Evolutionary conservation across 2,888 invertebrate genomes (phyloP).

Genomic region (Drosophila mettleri): DNA sequence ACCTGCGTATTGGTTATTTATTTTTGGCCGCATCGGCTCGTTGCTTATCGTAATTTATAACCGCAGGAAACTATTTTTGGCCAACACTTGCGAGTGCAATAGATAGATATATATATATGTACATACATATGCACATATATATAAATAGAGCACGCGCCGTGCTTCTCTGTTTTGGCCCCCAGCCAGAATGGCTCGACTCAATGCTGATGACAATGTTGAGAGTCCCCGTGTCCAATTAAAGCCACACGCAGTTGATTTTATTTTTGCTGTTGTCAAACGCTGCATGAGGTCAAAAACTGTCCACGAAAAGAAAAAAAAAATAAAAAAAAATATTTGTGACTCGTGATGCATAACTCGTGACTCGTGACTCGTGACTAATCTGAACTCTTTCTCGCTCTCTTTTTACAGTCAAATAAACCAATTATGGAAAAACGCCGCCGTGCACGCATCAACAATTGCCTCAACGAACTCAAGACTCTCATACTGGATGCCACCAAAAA

Average conservation of each 20-base stretch:
- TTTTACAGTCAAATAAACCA: conserved; percentile 93
- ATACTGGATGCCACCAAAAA: conserved; percentile 94
- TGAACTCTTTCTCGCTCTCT: conserved; percentile 19
- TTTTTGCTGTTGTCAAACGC: conserved; percentile 59
- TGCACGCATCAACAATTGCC: conserved; percentile 95
- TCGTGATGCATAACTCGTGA: conserved; percentile 1
- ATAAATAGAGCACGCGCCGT: conserved; percentile 83
- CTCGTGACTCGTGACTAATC: conserved; percentile 61
- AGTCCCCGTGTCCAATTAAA: conserved; percentile 75
- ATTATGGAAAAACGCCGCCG: conserved; percentile 96
- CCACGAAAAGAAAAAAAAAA: not conserved
- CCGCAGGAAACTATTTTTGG: conserved; percentile 80
- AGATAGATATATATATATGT: conserved; percentile 32
- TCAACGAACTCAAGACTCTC: conserved; percentile 94
- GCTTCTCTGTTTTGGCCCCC: conserved; percentile 73
- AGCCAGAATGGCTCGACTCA: conserved; percentile 61
- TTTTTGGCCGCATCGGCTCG: conserved; percentile 68
- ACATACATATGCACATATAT: conserved; percentile 26
- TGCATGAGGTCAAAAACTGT: conserved; percentile 72
- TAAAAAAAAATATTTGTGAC: conserved; percentile 4
- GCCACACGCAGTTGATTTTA: conserved; percentile 73
- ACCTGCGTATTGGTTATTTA: conserved; percentile 60
- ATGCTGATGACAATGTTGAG: conserved; percentile 39
- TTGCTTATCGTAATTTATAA: conserved; percentile 76
- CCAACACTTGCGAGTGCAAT: conserved; percentile 43